phyloP scores from a whole-genome alignment of 2,797 vertebrate genomes.

The Rallus crepitans region DNA sequence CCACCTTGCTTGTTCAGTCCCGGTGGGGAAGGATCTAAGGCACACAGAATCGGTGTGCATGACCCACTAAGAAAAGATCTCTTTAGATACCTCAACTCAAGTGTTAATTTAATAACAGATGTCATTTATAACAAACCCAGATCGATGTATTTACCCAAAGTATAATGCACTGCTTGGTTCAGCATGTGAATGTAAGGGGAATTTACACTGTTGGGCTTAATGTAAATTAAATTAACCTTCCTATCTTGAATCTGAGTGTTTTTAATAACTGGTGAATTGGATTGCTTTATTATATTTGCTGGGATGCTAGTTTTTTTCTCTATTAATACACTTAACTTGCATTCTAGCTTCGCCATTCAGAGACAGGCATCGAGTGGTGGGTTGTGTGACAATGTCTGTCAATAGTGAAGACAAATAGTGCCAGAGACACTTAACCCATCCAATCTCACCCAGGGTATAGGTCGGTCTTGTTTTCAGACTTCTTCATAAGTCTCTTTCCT shows the following conservation, averaged over 20 bases:
- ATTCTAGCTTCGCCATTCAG: slow-evolving; percentile 90
- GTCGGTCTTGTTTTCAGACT: slow-evolving; percentile 89
- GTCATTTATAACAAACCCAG: slow-evolving; percentile 44
- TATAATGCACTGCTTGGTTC: slow-evolving; percentile 70
- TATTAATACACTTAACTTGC: slow-evolving; percentile 90
- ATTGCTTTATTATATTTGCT: slow-evolving; percentile 86
- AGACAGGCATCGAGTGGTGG: slow-evolving; percentile 88
- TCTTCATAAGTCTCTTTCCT: slow-evolving; percentile 83
- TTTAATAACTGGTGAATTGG: slow-evolving; percentile 79
- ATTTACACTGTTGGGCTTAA: slow-evolving; percentile 75
- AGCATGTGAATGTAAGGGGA: slow-evolving; percentile 76
- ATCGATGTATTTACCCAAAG: slow-evolving; percentile 42
- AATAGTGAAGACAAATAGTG: slow-evolving; percentile 91
- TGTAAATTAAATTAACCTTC: slow-evolving; percentile 78
- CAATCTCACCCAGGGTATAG: slow-evolving; percentile 89
- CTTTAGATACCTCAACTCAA: slow-evolving; percentile 33
- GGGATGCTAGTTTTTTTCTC: slow-evolving; percentile 88
- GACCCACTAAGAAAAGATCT: slow-evolving; percentile 69
- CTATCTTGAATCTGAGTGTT: slow-evolving; percentile 75
- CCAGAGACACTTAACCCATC: slow-evolving; percentile 89
- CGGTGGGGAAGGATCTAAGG: slow-evolving; percentile 20
- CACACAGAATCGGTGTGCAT: slow-evolving; percentile 60
- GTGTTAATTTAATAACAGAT: slow-evolving; percentile 37
- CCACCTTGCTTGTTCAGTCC: slow-evolving; percentile 65
- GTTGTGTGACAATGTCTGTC: slow-evolving; percentile 90